Evolutionary conservation across 1,140 invertebrate genomes (phyloP).

Genomic region (Trichonephila clavipes): DNA sequence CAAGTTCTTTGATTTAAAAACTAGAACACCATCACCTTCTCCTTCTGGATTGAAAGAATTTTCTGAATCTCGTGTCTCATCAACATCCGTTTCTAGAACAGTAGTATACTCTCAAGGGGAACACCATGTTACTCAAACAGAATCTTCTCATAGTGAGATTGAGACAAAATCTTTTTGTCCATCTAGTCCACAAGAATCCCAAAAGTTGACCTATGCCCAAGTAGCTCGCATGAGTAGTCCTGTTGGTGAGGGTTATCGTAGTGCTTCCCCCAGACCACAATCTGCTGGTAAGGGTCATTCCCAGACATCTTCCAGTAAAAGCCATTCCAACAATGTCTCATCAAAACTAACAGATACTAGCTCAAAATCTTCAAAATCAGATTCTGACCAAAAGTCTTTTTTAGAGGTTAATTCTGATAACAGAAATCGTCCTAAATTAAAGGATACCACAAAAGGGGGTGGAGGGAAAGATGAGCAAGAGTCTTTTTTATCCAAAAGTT

Average conservation of each 20-base stretch:
- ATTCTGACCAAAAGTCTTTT: constrained; percentile 75
- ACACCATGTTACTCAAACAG: constrained; percentile 63
- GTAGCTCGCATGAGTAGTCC: constrained; percentile 76
- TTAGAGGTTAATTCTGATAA: constrained; percentile 76
- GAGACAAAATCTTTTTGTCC: constrained; percentile 68
- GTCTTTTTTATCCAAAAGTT: constrained; percentile 58
- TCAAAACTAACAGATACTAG: constrained; percentile 13
- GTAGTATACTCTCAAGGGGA: constrained; percentile 58
- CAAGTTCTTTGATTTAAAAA: constrained; percentile 70
- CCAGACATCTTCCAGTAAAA: not conserved
- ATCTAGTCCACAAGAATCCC: constrained; percentile 47
- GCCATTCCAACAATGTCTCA: not conserved
- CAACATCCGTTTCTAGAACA: constrained; percentile 66
- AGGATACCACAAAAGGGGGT: constrained; percentile 34
- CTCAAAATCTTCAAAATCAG: not conserved
- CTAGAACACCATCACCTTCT: constrained; percentile 51
- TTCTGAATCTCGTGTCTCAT: constrained; percentile 69
- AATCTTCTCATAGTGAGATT: constrained; percentile 70
- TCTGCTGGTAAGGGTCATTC: constrained; percentile 14
- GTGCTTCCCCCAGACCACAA: constrained; percentile 47
- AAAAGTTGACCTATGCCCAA: constrained; percentile 75
- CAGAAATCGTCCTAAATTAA: constrained; percentile 74
- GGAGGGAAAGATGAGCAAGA: constrained; percentile 23
- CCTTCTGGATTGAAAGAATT: constrained; percentile 57
- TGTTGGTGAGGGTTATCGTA: not conserved